Percentiles rank a stretch among this genome's conserved stretches.
Evolutionary conservation across 2,888 invertebrate genomes (phyloP).

Genomic region (Antheraea yamamai): DNA sequence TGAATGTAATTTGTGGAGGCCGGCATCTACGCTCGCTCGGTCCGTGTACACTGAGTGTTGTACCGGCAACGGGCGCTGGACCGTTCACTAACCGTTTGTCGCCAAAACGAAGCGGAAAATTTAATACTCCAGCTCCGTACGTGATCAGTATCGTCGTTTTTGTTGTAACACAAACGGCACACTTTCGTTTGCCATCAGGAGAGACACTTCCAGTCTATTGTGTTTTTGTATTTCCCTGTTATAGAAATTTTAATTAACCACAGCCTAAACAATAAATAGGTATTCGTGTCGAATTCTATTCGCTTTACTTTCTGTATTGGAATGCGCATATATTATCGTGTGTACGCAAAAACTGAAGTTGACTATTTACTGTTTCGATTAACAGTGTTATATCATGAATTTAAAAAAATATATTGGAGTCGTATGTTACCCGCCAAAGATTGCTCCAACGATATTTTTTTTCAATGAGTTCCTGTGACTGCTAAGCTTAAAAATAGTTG

Average conservation of each 20-base stretch:
- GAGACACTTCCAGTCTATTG: conserved; percentile 43
- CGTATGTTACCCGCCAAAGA: too few relatives aligned
- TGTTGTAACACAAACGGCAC: conserved; percentile 59
- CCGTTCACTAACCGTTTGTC: conserved; percentile 70
- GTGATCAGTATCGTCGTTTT: conserved; percentile 72
- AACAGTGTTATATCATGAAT: too few relatives aligned
- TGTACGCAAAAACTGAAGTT: neutral
- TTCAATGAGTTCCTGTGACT: too few relatives aligned
- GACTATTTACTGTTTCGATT: too few relatives aligned
- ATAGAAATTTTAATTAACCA: conserved; percentile 58
- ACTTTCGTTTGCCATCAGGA: conserved; percentile 67
- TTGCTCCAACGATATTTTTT: too few relatives aligned
- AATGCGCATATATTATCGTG: neutral
- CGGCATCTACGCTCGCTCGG: conserved; percentile 7
- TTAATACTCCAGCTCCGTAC: conserved; percentile 72
- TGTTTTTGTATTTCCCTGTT: conserved; percentile 44
- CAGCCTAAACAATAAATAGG: conserved; percentile 42
- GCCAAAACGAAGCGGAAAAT: conserved; percentile 75
- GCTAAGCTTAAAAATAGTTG: too few relatives aligned
- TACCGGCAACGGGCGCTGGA: conserved; percentile 43
- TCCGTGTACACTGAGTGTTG: conserved; percentile 25
- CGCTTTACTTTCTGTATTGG: conserved; percentile 31
- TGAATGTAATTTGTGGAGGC: conserved; percentile 6
- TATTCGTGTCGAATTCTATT: conserved; percentile 38
- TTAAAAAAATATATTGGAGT: too few relatives aligned